These are phyloP conservation scores for Diarsia mendica DNA, from an alignment of 2,888 invertebrate genomes.

Conservation along the genomic window DNA sequence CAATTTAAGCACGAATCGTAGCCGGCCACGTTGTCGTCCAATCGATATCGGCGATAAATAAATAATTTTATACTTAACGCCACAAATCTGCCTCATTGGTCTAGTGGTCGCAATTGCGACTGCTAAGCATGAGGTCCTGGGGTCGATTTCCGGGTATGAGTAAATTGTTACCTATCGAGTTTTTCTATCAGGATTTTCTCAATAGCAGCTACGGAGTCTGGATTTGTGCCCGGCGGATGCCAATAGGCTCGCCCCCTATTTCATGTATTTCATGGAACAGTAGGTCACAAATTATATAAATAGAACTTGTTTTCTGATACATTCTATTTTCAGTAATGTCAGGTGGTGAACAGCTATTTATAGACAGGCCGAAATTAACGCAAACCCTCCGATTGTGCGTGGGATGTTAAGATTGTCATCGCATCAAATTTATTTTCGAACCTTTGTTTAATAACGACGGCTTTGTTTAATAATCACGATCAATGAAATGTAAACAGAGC, in stretches of 20 bases:
- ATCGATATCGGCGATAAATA: conserved; percentile 52
- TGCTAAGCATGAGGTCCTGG: no score
- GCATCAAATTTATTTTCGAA: not conserved
- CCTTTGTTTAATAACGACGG: not conserved
- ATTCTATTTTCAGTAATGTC: conserved; percentile 26
- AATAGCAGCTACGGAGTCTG: no score
- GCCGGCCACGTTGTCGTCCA: conserved; percentile 12
- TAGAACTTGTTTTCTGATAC: not conserved
- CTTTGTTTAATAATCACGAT: not conserved
- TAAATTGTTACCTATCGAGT: no score
- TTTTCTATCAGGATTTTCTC: no score
- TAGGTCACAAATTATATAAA: not conserved
- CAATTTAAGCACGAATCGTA: conserved; percentile 15
- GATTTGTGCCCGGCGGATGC: no score
- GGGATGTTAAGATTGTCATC: not conserved
- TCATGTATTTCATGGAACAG: no score
- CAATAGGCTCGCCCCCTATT: no score
- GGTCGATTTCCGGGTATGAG: no score
- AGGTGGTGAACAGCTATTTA: not conserved
- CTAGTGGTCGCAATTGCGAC: no score
- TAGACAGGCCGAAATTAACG: not conserved
- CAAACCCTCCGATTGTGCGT: not conserved
- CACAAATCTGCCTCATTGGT: no score
- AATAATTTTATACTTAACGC: conserved; percentile 38
- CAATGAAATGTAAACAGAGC: not conserved